A percentile compares a stretch with the other conserved stretches of the same genome.
Conservation (phyloP, 2,113 vertebrate genomes). For the Pipa parva region DNA sequence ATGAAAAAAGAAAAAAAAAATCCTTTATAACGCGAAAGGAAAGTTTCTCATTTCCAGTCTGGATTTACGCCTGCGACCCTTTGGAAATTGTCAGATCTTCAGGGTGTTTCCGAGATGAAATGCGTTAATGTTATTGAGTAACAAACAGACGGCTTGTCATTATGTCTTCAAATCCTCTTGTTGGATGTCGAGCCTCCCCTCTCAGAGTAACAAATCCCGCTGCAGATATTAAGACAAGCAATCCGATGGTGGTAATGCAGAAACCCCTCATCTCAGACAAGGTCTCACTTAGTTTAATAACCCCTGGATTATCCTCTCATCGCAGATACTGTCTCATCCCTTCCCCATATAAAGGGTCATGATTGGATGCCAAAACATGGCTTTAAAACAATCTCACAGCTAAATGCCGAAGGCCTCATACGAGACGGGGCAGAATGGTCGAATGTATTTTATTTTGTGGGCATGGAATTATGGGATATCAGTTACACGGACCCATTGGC, state of each 20-base stretch:
- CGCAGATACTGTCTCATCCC: neutral
- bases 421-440: neutral
- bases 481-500: neutral
- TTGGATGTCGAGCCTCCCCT: neutral
- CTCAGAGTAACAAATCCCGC: neutral
- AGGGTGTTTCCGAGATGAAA: neutral
- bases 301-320: constrained; percentile 1
- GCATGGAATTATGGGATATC: neutral
- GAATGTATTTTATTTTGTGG: neutral
- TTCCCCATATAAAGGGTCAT: neutral
- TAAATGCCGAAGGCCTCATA: neutral
- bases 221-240: neutral
- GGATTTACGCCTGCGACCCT: neutral
- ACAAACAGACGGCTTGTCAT: neutral
- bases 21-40: neutral
- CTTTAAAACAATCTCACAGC: neutral
- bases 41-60: neutral
- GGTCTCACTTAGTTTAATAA: neutral
- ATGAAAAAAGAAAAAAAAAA: too few relatives aligned
- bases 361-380: neutral
- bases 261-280: neutral
- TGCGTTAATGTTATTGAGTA: neutral
- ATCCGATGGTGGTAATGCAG: neutral
- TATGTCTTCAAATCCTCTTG: neutral
- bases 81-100: neutral